Percentiles rank a stretch among this genome's conserved stretches.
phyloP scores from a whole-genome alignment of 1,140 invertebrate species.

The Piezodorus guildinii region DNA sequence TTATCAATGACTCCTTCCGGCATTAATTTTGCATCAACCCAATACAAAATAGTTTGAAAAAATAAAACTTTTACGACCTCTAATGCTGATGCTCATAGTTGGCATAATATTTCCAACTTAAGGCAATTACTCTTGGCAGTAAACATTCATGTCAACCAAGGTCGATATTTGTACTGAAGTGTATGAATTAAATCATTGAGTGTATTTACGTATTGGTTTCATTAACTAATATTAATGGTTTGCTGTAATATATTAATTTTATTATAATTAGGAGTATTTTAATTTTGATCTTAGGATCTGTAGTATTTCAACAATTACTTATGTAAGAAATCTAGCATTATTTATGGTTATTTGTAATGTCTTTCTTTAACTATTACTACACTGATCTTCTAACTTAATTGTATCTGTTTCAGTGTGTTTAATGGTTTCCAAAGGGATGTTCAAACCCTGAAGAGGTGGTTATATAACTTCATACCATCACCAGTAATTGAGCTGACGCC shows the following conservation, averaged over 20 bases:
- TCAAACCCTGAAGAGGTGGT: constrained; percentile 46
- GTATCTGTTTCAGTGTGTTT: constrained; percentile 40
- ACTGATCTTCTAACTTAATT: not conserved
- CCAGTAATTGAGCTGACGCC: constrained; percentile 30
- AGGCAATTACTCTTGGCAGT: too few species aligned
- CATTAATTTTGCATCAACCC: too few species aligned
- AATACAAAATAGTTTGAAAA: too few species aligned
- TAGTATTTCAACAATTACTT: not conserved
- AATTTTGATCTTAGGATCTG: not conserved
- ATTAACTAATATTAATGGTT: not conserved
- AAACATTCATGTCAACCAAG: too few species aligned
- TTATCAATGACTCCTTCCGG: too few species aligned
- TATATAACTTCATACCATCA: constrained; percentile 45
- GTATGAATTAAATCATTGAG: not conserved
- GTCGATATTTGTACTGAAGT: too few species aligned
- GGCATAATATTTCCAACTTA: too few species aligned
- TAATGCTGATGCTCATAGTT: too few species aligned
- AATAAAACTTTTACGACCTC: too few species aligned
- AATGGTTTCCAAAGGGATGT: constrained; percentile 48
- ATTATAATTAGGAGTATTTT: not conserved
- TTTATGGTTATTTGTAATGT: too few species aligned
- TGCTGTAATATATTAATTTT: not conserved
- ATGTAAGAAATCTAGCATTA: too few species aligned
- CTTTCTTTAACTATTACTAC: not conserved
- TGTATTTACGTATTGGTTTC: not conserved